These are phyloP conservation scores for Gymnogyps californianus DNA, from an alignment of 2,113 vertebrate genomes.

Conservation along the genomic window DNA sequence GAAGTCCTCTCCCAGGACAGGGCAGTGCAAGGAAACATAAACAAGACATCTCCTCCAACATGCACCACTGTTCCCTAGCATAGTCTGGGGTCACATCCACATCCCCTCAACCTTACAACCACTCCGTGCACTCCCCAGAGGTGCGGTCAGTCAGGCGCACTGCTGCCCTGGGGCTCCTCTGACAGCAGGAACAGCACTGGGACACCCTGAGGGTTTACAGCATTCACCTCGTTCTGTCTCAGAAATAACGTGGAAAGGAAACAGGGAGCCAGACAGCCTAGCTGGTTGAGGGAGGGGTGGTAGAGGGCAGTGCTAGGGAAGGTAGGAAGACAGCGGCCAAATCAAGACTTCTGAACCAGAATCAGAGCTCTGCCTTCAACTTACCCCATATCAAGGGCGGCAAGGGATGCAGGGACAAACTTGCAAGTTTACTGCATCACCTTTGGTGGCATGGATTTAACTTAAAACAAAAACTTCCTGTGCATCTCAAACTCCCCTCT, in stretches of 20 bases:
- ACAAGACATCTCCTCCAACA: not conserved
- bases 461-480: not conserved
- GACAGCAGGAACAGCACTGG: not conserved
- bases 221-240: not conserved
- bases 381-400: not conserved
- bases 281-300: not conserved
- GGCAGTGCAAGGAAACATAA: not conserved
- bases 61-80: not conserved
- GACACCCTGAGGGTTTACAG: not conserved
- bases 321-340: not conserved
- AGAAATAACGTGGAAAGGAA: not conserved
- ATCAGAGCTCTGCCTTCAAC: not conserved
- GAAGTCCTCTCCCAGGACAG: too few species aligned
- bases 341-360: not conserved
- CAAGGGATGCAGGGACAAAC: not conserved
- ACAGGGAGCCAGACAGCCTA: not conserved
- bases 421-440: too few species aligned
- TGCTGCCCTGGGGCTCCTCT: not conserved
- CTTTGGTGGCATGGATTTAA: not conserved
- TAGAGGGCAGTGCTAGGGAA: rapidly evolving
- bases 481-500: rapidly evolving
- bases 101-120: not conserved
- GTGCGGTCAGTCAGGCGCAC: not conserved
- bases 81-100: not conserved
- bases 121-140: not conserved